Evolutionary conservation across 2,888 invertebrate species (phyloP).

Genomic region (Leptinotarsa haldemani): DNA sequence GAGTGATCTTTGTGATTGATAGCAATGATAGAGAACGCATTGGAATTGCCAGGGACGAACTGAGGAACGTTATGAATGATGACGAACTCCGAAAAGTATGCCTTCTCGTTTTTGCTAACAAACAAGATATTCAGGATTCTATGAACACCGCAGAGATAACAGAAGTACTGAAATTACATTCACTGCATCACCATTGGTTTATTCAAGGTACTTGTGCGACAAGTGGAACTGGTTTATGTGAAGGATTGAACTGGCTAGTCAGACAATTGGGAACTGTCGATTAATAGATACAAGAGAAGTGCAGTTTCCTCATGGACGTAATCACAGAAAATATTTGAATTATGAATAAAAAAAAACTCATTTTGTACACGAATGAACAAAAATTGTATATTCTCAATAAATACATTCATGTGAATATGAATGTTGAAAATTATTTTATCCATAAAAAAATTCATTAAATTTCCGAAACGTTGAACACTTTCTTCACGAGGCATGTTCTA

Average conservation of each 20-base stretch:
- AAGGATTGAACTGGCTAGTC: slow-evolving; percentile 51
- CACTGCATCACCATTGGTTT: slow-evolving; percentile 74
- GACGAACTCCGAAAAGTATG: slow-evolving; percentile 92
- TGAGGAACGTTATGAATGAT: slow-evolving; percentile 79
- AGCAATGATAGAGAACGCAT: slow-evolving; percentile 95
- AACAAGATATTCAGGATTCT: slow-evolving; percentile 93
- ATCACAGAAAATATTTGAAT: not conserved
- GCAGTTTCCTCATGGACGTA: not conserved
- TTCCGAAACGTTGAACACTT: too few species aligned
- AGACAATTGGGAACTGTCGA: slow-evolving; percentile 1
- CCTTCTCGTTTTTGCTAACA: slow-evolving; percentile 93
- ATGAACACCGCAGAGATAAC: slow-evolving; percentile 93
- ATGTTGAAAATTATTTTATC: too few species aligned
- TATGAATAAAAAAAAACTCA: too few species aligned
- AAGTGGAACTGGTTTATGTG: slow-evolving; percentile 45
- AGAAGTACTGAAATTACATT: slow-evolving; percentile 85
- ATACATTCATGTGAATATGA: too few species aligned
- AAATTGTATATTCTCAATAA: too few species aligned
- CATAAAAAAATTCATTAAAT: too few species aligned
- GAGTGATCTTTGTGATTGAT: slow-evolving; percentile 94
- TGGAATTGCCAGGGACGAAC: slow-evolving; percentile 88
- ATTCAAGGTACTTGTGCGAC: slow-evolving; percentile 49
- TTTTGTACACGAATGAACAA: too few species aligned
- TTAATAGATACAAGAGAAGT: not conserved
- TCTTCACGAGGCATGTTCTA: too few species aligned